These are phyloP conservation scores for Lethrus apterus DNA, from an alignment of 1,140 invertebrate genomes.

Conservation along the genomic window DNA sequence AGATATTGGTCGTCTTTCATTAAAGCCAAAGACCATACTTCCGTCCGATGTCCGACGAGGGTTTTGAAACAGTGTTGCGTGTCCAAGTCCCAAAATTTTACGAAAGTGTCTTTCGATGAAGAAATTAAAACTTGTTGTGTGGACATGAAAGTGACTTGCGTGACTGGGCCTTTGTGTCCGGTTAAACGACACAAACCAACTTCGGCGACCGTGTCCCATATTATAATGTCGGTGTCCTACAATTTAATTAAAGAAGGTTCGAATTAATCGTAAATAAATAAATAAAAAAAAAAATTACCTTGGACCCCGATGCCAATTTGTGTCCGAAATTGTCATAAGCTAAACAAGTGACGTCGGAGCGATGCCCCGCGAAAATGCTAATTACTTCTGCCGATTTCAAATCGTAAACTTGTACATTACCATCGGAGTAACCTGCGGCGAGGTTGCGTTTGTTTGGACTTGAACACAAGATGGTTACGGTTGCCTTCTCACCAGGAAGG, in stretches of 20 bases:
- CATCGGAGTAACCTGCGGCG: slow-evolving; percentile 89
- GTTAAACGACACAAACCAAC: slow-evolving; percentile 78
- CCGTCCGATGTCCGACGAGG: slow-evolving; percentile 68
- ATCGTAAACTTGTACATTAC: slow-evolving; percentile 78
- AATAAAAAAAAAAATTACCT: slow-evolving; percentile 47
- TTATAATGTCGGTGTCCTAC: slow-evolving; percentile 85
- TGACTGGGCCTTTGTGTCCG: slow-evolving; percentile 91
- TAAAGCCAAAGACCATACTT: slow-evolving; percentile 81
- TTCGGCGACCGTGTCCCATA: slow-evolving; percentile 93
- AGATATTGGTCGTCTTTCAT: slow-evolving; percentile 72
- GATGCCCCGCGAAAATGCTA: slow-evolving; percentile 83
- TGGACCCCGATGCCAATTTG: slow-evolving; percentile 77
- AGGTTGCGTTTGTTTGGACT: slow-evolving; percentile 68
- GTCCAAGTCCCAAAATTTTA: slow-evolving; percentile 97
- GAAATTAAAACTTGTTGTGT: slow-evolving; percentile 74
- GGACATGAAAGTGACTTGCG: slow-evolving; percentile 75
- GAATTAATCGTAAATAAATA: neutral
- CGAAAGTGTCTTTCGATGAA: slow-evolving; percentile 86
- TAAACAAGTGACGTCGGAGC: slow-evolving; percentile 74
- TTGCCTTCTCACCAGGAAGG: slow-evolving; percentile 66
- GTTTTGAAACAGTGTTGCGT: slow-evolving; percentile 96
- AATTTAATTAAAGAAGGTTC: slow-evolving; percentile 13
- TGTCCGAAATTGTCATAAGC: slow-evolving; percentile 74
- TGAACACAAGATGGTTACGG: slow-evolving; percentile 64
- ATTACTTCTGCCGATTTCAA: slow-evolving; percentile 58